These are phyloP conservation scores for Eonycteris spelaea DNA, from an alignment of 2,113 vertebrate species.

Conservation along the genomic window DNA sequence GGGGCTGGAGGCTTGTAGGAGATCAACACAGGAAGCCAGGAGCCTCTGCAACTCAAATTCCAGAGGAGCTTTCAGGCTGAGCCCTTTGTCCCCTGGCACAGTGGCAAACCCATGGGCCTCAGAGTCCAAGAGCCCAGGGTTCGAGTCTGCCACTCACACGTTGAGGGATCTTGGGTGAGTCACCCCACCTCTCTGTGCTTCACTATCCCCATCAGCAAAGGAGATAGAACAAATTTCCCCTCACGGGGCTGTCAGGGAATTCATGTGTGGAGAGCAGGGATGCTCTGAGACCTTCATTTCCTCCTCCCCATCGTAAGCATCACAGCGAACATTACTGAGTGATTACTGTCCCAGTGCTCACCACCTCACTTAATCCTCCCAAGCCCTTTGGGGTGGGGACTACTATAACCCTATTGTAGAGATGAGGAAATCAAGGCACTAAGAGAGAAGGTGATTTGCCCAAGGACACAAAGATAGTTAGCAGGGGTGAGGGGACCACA, in stretches of 20 bases:
- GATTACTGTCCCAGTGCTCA: neutral
- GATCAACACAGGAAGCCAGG: neutral
- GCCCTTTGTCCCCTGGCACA: neutral
- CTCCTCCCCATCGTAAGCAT: neutral
- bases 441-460: neutral
- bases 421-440: neutral
- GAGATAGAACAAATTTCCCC: neutral
- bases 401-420: neutral
- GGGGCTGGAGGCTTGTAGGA: neutral
- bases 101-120: neutral
- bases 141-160: neutral
- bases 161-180: neutral
- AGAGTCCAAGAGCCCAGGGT: neutral
- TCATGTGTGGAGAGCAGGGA: neutral
- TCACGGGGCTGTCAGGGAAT: neutral
- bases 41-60: neutral
- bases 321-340: rapidly evolving
- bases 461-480: neutral
- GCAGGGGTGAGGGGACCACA: neutral
- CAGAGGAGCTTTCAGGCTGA: neutral
- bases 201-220: neutral
- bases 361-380: neutral
- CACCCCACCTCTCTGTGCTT: neutral
- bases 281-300: neutral
- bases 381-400: neutral